Base-by-base conservation (phyloP, 1,140 invertebrate species). In the Cyclargus thomasi region DNA sequence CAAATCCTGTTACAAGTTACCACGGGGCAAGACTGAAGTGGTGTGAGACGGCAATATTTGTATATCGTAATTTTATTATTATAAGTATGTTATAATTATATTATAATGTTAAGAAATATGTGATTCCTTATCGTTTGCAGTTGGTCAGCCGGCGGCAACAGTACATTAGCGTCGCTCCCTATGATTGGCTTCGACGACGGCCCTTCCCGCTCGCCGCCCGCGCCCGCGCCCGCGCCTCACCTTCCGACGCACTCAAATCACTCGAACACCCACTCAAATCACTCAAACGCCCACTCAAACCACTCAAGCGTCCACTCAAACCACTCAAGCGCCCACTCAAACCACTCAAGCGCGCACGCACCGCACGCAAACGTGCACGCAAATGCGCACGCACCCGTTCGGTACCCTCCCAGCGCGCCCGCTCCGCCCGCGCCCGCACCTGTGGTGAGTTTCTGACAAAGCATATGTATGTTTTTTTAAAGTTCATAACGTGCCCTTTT, bases 181-280 rank as follows among this genome's bases (percentile, higher is more conserved):
- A 94, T 96, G 92, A 95, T 96, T 70, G 93, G 93, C 57, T 86
- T 94, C 23, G 95, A 95, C 75, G 94, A 95, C 74, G 70, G 78
- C 53, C 73, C 75, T 20, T 64, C 77, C 2, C 72, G 72, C 22
- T 74, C 79, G 29, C 73, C 78, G 11, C 53, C 53, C 4, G 16
- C 16, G 68, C 73, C 16, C 20, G 68, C 59, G 29, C 55, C 69
- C 8, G 63, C 71, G 8, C 64, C 71, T 1, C 69, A 64, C 0
- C 75, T 47, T 0, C 23, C 59, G 0, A 18, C 68, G 39, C 59
- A 67, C 29, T 64, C 62, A 53, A 64, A 59, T 65, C 63, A 11
- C 55, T 7, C 57, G 36, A 20, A 47, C 16, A 62, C 64, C 64
- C 63, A 10, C 67, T 62, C 63, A 47, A 47, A 47, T 29, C 29